A percentile compares a stretch with the other conserved stretches of the same genome.
Conservation (phyloP, 2,797 vertebrate species). For the Bradypus variegatus region DNA sequence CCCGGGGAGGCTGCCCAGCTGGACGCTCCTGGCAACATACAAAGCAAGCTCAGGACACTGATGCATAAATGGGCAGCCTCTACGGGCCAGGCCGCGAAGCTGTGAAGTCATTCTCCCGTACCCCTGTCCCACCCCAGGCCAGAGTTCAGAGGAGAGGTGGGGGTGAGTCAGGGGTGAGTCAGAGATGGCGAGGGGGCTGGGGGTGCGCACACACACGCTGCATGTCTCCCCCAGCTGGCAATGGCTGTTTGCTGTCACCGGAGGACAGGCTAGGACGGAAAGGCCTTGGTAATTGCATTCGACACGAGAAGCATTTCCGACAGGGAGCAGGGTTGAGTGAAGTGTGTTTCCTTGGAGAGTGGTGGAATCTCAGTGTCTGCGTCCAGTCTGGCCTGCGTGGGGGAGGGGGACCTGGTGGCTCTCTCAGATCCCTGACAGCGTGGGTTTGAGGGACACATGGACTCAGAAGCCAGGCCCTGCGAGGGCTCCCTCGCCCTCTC, state of each 20-base stretch:
- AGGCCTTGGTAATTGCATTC: background rate
- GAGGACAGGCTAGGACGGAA: background rate
- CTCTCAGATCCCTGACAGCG: background rate
- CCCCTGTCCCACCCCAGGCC: background rate
- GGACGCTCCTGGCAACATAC: slow-evolving; percentile 29
- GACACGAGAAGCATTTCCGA: background rate
- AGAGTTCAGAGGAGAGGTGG: background rate
- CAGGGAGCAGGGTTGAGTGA: background rate
- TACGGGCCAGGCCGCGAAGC: background rate
- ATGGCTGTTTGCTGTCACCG: background rate
- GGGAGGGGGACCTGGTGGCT: background rate
- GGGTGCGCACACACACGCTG: background rate
- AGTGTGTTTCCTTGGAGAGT: slow-evolving; percentile 16
- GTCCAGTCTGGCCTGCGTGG: background rate
- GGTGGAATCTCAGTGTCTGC: background rate
- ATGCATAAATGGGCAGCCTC: background rate
- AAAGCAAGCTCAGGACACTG: slow-evolving; percentile 38
- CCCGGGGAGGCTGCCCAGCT: background rate
- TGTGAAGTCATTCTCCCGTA: slow-evolving; percentile 16
- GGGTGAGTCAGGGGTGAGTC: background rate
- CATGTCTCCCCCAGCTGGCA: background rate
- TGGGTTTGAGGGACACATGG: background rate
- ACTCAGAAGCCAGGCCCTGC: background rate
- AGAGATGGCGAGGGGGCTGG: background rate
- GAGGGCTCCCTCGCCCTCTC: background rate